Evolutionary conservation across 2,113 vertebrate genomes (phyloP).

Genomic region (Mesoclemmys tuberculata): DNA sequence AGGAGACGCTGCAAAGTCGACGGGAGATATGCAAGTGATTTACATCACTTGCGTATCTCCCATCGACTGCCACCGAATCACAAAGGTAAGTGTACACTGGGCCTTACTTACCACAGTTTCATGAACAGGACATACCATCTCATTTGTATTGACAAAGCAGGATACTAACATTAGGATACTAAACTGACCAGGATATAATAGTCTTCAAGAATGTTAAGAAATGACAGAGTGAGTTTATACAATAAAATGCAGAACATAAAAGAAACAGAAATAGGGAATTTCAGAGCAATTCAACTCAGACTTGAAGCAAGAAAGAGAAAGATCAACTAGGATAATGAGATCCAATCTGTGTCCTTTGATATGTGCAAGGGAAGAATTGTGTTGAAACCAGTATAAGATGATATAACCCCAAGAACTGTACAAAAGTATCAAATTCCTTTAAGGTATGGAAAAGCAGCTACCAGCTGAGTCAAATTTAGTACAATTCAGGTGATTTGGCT

Average conservation of each 20-base stretch:
- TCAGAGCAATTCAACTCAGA: conserved; percentile 17
- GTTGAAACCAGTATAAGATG: conserved; percentile 28
- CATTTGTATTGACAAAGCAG: neutral
- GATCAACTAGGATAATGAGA: conserved; percentile 57
- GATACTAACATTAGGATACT: neutral
- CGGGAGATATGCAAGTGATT: no score
- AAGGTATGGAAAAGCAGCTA: conserved; percentile 27
- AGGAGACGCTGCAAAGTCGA: no score
- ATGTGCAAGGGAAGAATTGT: conserved; percentile 36
- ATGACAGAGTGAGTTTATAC: neutral
- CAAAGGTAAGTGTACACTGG: no score
- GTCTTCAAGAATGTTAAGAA: neutral
- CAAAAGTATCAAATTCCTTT: conserved; percentile 47
- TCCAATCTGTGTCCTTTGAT: conserved; percentile 29
- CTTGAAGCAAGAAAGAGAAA: conserved; percentile 33
- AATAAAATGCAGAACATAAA: neutral
- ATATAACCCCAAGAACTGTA: conserved; percentile 12
- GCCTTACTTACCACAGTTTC: neutral
- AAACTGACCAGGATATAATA: neutral
- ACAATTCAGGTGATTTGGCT: neutral
- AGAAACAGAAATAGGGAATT: neutral
- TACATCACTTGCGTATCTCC: no score
- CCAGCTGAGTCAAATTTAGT: conserved; percentile 17
- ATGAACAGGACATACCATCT: accelerated
- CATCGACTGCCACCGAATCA: no score